Conservation (phyloP, 2,888 invertebrate genomes). For the Drosophila phalerata region DNA sequence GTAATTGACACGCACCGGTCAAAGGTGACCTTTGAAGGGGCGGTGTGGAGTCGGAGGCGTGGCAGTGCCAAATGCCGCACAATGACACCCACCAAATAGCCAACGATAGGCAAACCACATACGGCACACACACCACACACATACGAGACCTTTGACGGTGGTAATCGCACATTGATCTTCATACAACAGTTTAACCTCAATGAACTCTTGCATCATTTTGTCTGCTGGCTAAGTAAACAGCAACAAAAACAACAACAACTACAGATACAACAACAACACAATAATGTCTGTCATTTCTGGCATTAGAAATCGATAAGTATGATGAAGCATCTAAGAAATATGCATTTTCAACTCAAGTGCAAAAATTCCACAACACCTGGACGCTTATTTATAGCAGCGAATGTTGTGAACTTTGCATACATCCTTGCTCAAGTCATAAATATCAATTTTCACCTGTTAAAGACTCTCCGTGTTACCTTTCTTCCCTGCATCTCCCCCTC, state of each 20-base stretch:
- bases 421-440: slow-evolving; percentile 63
- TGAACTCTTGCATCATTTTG: slow-evolving; percentile 75
- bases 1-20: slow-evolving; percentile 75
- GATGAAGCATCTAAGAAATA: slow-evolving; percentile 47
- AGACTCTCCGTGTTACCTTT: background rate
- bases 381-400: slow-evolving; percentile 53
- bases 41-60: slow-evolving; percentile 47
- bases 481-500: background rate
- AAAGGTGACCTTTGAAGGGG: slow-evolving; percentile 33
- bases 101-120: slow-evolving; percentile 24
- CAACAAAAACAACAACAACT: slow-evolving; percentile 19
- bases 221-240: slow-evolving; percentile 42
- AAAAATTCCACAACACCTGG: slow-evolving; percentile 32
- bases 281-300: slow-evolving; percentile 58
- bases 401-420: slow-evolving; percentile 31
- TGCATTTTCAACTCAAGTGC: slow-evolving; percentile 7
- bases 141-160: slow-evolving; percentile 15
- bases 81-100: slow-evolving; percentile 68
- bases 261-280: slow-evolving; percentile 21
- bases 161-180: slow-evolving; percentile 75
- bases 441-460: slow-evolving; percentile 68
- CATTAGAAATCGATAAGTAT: slow-evolving; percentile 76
- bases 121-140: slow-evolving; percentile 28
- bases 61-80: slow-evolving; percentile 56
- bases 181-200: slow-evolving; percentile 78